Evolutionary conservation across 2,888 invertebrate genomes (phyloP).

Genomic region (Nebria salina): DNA sequence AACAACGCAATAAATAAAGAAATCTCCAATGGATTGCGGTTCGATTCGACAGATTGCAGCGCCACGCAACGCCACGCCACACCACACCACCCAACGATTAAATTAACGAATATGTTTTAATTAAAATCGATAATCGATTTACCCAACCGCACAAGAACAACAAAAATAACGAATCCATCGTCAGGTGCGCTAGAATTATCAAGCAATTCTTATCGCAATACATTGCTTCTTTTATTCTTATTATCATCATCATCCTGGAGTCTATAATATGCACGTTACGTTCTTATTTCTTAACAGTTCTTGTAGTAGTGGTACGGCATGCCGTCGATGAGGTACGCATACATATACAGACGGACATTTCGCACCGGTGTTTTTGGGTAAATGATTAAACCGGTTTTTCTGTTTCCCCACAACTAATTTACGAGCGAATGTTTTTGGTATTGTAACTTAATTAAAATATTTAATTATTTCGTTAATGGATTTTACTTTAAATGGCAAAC

Average conservation of each 20-base stretch:
- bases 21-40: background rate
- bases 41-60: background rate
- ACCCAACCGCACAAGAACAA: background rate
- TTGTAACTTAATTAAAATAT: background rate
- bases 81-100: background rate
- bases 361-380: conserved; percentile 3
- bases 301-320: background rate
- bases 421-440: background rate
- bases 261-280: too few species aligned
- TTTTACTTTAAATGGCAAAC: background rate
- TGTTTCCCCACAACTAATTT: background rate
- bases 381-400: conserved; percentile 12
- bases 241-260: background rate
- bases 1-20: background rate
- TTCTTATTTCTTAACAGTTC: background rate
- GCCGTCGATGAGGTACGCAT: background rate
- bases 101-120: conserved; percentile 1
- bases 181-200: background rate
- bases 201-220: background rate
- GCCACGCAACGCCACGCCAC: background rate
- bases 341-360: background rate
- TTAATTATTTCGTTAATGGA: background rate
- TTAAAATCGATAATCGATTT: conserved; percentile 1
- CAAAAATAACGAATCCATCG: background rate
- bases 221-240: background rate